Base-by-base conservation (phyloP, 2,113 vertebrate genomes). In the Chloebia gouldiae region DNA sequence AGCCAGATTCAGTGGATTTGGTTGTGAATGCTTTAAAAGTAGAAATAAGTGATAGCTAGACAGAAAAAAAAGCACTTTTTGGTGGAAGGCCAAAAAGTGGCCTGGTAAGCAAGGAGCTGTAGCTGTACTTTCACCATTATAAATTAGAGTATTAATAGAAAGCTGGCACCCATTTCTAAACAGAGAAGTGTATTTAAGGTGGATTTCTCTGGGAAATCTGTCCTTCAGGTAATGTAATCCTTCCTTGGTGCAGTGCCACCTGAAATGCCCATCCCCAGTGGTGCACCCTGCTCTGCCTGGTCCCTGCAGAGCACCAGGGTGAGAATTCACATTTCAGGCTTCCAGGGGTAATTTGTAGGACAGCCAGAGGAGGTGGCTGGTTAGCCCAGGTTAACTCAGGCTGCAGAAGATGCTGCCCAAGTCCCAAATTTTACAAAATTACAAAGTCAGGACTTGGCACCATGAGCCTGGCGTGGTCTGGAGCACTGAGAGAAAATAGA, bases 301-400 rank as follows among this genome's bases (percentile, higher is more conserved):
- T 39, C 20, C 4, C 72, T 39, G 65, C 4, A n/a, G 64, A 28
- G 1, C 31, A 7, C 28, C 42, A 14, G 11, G 53, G 45, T 0
- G 2, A 39, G 15, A 2, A 1, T 30, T 15, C 0, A 0, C 9
- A 7, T 47, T 65, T 78, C 31, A 27, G 50, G 33, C 28, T 13
- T 13, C 33, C 5, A 1, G 42, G 57, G 11, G 61, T 13, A 1
- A 50, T 80, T 60, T 86, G 25, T 39, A 23, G 51, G 23, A 27
- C 39, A 54, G 10, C 22, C 39, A 21, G 13, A 61, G 56, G 47
- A 73, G 61, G 9, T 16, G 19, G 22, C 64, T 17, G n/a, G 57
- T 88, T 7, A 61, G 78, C 23, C 30, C 4, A 7, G 22, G 18
- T 76, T 27, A 2, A 24, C 25, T 50, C 25, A 20, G 44, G 33